phyloP scores from a whole-genome alignment of 2,113 vertebrate genomes.

The Carassius carassius region DNA sequence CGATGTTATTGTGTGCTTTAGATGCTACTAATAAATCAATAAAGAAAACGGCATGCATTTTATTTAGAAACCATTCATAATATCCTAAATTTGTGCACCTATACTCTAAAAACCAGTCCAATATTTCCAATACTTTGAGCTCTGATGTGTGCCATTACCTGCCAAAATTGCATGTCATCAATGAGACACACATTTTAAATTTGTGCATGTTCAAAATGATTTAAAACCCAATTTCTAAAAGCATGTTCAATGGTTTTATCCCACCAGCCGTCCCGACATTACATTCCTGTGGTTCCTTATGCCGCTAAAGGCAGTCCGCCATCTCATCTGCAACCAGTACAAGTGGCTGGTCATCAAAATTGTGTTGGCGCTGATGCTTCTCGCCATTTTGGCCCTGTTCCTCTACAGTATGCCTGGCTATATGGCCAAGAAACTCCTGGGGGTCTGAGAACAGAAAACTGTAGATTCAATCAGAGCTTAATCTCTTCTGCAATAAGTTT shows the following conservation, averaged over 20 bases:
- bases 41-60: not conserved
- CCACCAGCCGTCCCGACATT: conserved; percentile 85
- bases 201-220: not conserved
- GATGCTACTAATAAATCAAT: conserved; percentile 42
- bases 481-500: not conserved
- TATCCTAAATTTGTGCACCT: not conserved
- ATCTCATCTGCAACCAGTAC: conserved; percentile 91
- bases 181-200: not conserved
- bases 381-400: conserved; percentile 83
- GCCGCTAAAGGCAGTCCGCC: conserved; percentile 87
- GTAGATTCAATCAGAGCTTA: not conserved
- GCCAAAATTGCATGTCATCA: not conserved
- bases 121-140: not conserved
- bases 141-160: not conserved
- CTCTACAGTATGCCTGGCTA: conserved; percentile 93
- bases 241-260: conserved; percentile 28
- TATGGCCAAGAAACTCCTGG: conserved; percentile 93
- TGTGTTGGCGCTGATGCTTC: conserved; percentile 80
- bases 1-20: conserved; percentile 62
- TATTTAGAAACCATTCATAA: conserved; percentile 13
- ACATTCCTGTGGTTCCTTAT: conserved; percentile 93
- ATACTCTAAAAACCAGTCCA: not conserved
- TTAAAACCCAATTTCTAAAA: not conserved
- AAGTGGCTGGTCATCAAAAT: conserved; percentile 94
- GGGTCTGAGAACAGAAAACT: conserved; percentile 70